Evolutionary conservation across 1,140 invertebrate genomes (phyloP).

Genomic region (Capitella teleta): DNA sequence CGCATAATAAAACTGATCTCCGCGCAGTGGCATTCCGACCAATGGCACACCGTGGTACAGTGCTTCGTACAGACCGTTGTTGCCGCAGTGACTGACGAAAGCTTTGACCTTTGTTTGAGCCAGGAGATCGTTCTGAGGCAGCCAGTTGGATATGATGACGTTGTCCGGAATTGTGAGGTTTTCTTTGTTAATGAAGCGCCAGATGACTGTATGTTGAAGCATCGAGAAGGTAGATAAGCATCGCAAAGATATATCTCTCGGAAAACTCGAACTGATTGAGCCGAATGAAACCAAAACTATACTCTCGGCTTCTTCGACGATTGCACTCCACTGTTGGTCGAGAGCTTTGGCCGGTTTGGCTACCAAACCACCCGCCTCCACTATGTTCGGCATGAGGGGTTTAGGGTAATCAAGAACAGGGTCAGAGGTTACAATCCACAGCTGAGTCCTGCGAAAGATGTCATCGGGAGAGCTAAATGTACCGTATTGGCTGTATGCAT

Average conservation of each 20-base stretch:
- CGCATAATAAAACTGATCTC: conserved; percentile 9
- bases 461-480: too few relatives aligned
- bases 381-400: too few relatives aligned
- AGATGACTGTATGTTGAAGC: conserved; percentile 6
- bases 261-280: conserved; percentile 1
- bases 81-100: conserved; percentile 24
- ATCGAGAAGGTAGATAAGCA: neutral
- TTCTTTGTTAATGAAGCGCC: conserved; percentile 1
- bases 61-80: conserved; percentile 20
- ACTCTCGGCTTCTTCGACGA: neutral
- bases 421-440: too few relatives aligned
- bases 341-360: too few relatives aligned
- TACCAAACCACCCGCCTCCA: too few relatives aligned
- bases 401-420: too few relatives aligned
- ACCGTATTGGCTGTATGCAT: too few relatives aligned
- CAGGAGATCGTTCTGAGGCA: conserved; percentile 49
- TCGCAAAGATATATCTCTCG: conserved; percentile 6
- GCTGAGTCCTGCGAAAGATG: too few relatives aligned
- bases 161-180: neutral
- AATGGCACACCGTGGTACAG: conserved; percentile 11
- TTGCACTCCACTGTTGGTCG: too few relatives aligned
- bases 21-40: conserved; percentile 7
- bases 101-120: conserved; percentile 16
- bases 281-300: conserved; percentile 5
- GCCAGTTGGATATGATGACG: conserved; percentile 48